These are phyloP conservation scores for Spea multiplicata DNA, from an alignment of 2,113 vertebrate genomes.

Conservation along the genomic window DNA sequence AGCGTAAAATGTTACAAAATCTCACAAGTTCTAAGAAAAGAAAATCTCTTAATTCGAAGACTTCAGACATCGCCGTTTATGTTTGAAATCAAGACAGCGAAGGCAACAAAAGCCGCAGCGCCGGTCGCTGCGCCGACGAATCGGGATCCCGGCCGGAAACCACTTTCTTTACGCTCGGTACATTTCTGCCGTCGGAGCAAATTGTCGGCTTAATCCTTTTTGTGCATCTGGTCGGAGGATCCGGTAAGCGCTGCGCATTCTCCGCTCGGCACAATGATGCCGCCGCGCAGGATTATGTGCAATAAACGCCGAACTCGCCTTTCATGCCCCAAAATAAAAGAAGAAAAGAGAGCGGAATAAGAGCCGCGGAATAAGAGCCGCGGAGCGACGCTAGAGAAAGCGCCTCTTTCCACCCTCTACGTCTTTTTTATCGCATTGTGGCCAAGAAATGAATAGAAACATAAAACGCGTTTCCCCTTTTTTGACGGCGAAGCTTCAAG, in stretches of 20 bases:
- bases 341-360: constrained; percentile 19
- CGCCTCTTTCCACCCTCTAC: constrained; percentile 28
- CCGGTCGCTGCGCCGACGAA: too few relatives aligned
- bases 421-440: constrained; percentile 42
- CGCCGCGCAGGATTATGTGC: not conserved
- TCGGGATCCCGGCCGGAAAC: too few relatives aligned
- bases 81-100: too few relatives aligned
- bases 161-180: too few relatives aligned
- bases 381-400: constrained; percentile 4
- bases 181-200: too few relatives aligned
- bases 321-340: constrained; percentile 35
- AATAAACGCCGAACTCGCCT: not conserved
- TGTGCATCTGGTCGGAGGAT: not conserved
- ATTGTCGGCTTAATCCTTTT: too few relatives aligned
- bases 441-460: constrained; percentile 37
- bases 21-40: too few relatives aligned
- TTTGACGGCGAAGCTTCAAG: constrained; percentile 37
- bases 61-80: too few relatives aligned
- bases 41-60: too few relatives aligned
- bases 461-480: constrained; percentile 36
- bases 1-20: too few relatives aligned
- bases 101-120: too few relatives aligned
- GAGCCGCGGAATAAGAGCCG: not conserved
- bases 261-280: not conserved
- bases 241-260: not conserved